Base-by-base conservation (phyloP, 37 sponge, comb jelly and placozoan genomes). In the Sycon ciliatum region DNA sequence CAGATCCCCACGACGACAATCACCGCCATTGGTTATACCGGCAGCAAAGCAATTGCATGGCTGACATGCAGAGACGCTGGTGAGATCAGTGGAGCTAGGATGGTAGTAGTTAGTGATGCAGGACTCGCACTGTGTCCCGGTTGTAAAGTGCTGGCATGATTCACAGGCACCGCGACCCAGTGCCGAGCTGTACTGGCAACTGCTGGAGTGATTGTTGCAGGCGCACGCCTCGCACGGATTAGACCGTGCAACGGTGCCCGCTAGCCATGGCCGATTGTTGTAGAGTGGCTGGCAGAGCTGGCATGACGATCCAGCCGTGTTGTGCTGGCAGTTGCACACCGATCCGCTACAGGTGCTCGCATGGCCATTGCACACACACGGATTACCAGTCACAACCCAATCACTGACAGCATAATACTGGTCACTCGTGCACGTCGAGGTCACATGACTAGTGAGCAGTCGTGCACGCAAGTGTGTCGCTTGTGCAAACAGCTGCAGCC, bases 361-460 rank as follows among this genome's bases (percentile, higher is more conserved):
- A 65, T 87, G 88, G 23, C 88, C 88, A 73, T 82, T 87, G 33
- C 88, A 87, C 5, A 83, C 53, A 56, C 88, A 87, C 55, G 35
- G 70, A 38, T 75, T 69, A 26, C 88, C 88, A 1, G 72, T 42
- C 3, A 80, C 69, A 3, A 35, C n/a, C 1, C 83, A 27, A 30
- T 83, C 78, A 28, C 66, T 53, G 49, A 87, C 49, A 13, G 88
- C 77, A 76, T 77, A 87, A 57, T 80, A 73, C 5, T n/a, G n/a
- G n/a, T n/a, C n/a, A n/a, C n/a, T n/a, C n/a, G n/a, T n/a, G n/a
- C n/a, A n/a, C n/a, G n/a, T n/a, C n/a, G n/a, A n/a, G n/a, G n/a
- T n/a, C n/a, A n/a, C n/a, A n/a, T n/a, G n/a, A n/a, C n/a, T n/a
- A n/a, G n/a, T n/a, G n/a, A 83, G 4, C 1, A 87, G 65, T 31